Percentiles rank a stretch among this genome's conserved stretches.
Evolutionary conservation across 2,888 invertebrate genomes (phyloP).

Genomic region (Syritta pipiens): DNA sequence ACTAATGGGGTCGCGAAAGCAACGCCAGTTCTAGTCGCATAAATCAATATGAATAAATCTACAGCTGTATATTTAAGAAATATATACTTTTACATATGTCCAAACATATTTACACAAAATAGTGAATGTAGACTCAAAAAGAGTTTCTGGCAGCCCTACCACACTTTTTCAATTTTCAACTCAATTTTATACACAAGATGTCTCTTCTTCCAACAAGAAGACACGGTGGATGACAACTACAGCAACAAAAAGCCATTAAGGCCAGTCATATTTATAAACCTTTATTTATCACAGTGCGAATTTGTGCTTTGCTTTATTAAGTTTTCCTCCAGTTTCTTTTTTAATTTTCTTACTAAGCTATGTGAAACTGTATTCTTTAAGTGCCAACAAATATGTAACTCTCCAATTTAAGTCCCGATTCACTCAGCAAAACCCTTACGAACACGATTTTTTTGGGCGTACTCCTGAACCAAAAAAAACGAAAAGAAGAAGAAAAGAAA

Average conservation of each 20-base stretch:
- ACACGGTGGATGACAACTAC: constrained; percentile 19
- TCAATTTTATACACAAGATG: constrained; percentile 20
- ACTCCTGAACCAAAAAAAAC: constrained; percentile 22
- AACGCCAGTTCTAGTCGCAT: too few relatives aligned
- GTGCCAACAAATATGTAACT: constrained; percentile 15
- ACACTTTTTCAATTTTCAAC: background rate
- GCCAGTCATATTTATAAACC: constrained; percentile 41
- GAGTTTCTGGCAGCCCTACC: background rate
- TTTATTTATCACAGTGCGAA: constrained; percentile 33
- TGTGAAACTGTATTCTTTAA: constrained; percentile 4
- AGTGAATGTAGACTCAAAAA: too few relatives aligned
- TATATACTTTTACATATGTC: too few relatives aligned
- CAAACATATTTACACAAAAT: too few relatives aligned
- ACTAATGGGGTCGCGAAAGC: too few relatives aligned
- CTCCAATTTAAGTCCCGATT: background rate
- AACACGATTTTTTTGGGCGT: constrained; percentile 52
- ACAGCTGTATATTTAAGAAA: too few relatives aligned
- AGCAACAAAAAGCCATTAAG: constrained; percentile 31
- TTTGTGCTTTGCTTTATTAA: constrained; percentile 23
- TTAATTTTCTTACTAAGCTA: constrained; percentile 12
- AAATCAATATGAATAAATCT: too few relatives aligned
- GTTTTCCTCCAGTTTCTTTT: constrained; percentile 23
- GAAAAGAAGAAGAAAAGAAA: background rate
- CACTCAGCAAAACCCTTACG: constrained; percentile 27
- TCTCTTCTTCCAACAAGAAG: background rate